Evolutionary conservation across 2,797 vertebrate species (phyloP).

Genomic region (Xyrichtys novacula): DNA sequence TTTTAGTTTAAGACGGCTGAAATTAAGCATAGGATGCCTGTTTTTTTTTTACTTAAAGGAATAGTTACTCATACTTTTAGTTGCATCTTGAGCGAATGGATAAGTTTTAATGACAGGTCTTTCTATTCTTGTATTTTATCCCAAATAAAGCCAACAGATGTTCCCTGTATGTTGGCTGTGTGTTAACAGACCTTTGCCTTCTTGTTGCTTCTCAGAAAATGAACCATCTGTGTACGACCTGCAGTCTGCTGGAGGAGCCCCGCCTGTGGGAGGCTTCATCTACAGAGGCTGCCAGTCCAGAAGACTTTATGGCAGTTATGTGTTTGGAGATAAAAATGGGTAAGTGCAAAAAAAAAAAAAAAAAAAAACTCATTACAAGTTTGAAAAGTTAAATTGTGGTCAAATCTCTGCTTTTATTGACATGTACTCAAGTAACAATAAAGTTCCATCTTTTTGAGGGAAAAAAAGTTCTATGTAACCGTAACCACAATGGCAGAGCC

Average conservation of each 20-base stretch:
- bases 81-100: too few relatives aligned
- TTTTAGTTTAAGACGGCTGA: too few relatives aligned
- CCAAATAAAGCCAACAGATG: not conserved
- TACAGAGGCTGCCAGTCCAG: slow-evolving; percentile 98
- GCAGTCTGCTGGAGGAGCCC: slow-evolving; percentile 91
- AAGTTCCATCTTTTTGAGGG: slow-evolving; percentile 50
- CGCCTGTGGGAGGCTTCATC: slow-evolving; percentile 94
- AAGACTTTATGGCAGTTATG: slow-evolving; percentile 94
- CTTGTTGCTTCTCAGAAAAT: slow-evolving; percentile 87
- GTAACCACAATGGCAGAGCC: slow-evolving; percentile 48
- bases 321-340: slow-evolving; percentile 97
- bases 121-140: not conserved
- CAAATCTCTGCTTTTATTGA: slow-evolving; percentile 48
- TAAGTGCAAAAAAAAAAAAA: slow-evolving; percentile 71
- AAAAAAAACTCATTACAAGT: not conserved
- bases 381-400: slow-evolving; percentile 7
- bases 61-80: too few relatives aligned
- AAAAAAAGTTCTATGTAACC: slow-evolving; percentile 68
- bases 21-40: too few relatives aligned
- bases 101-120: too few relatives aligned
- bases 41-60: too few relatives aligned
- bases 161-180: not conserved
- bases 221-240: slow-evolving; percentile 95
- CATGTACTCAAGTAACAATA: slow-evolving; percentile 63
- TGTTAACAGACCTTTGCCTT: slow-evolving; percentile 18